phyloP scores from a whole-genome alignment of 2,888 invertebrate species.

The Pilophorus perplexus region DNA sequence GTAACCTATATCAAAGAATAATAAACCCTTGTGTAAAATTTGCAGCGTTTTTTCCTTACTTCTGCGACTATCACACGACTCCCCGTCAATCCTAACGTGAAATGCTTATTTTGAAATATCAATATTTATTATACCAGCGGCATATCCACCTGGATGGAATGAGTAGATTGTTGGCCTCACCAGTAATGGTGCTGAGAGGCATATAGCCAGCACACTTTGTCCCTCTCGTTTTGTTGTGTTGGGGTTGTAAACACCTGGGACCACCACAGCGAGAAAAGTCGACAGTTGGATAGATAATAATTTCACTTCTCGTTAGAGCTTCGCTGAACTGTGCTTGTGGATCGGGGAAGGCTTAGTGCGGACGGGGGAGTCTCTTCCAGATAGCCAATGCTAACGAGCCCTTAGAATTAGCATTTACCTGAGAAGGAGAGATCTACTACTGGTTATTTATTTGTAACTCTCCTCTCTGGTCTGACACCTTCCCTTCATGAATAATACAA shows the following conservation, averaged over 20 bases:
- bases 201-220: too few species aligned
- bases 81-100: too few species aligned
- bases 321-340: conserved; percentile 2
- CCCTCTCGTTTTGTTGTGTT: too few species aligned
- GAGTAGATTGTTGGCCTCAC: too few species aligned
- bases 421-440: conserved; percentile 39
- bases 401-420: conserved; percentile 37
- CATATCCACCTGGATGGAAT: too few species aligned
- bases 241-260: conserved; percentile 4
- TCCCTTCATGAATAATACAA: conserved; percentile 37
- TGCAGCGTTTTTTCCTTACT: too few species aligned
- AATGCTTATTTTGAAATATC: too few species aligned
- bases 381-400: conserved; percentile 39
- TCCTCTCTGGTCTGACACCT: conserved; percentile 34
- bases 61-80: too few species aligned
- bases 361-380: conserved; percentile 9
- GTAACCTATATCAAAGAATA: too few species aligned
- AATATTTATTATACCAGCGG: too few species aligned
- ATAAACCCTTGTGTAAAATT: too few species aligned
- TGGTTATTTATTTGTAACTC: conserved; percentile 39
- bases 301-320: conserved; percentile 33
- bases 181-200: too few species aligned
- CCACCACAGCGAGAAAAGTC: conserved; percentile 10
- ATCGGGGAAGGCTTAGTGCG: not conserved
- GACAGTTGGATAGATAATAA: conserved; percentile 32